Conservation (phyloP, 2,797 vertebrate genomes). For the Syngnathus acus region DNA sequence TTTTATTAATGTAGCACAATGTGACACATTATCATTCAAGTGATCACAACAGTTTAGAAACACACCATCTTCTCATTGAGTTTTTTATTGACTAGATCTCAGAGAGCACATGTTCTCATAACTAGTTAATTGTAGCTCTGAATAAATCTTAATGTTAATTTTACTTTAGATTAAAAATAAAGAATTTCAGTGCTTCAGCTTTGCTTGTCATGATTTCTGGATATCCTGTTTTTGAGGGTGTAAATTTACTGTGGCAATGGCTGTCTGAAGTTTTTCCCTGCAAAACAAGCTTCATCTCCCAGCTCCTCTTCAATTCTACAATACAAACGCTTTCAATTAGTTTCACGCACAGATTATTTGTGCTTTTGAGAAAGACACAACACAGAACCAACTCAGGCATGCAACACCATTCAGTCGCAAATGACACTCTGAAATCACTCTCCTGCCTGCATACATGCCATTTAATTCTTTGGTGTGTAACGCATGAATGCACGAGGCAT, state of each 20-base stretch:
- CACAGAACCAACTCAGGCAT: not conserved
- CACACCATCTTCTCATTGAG: not conserved
- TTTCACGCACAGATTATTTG: not conserved
- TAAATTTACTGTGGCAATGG: constrained; percentile 70
- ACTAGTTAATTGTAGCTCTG: not conserved
- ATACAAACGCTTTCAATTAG: not conserved
- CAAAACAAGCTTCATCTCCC: constrained; percentile 82
- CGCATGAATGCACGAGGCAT: not conserved
- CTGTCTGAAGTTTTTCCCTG: constrained; percentile 90
- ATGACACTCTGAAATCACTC: not conserved
- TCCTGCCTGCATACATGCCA: not conserved
- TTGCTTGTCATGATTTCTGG: not conserved
- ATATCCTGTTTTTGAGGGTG: too few species aligned
- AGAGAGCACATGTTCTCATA: not conserved
- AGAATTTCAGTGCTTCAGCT: not conserved
- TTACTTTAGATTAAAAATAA: not conserved
- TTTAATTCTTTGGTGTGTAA: not conserved
- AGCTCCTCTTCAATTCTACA: constrained; percentile 93
- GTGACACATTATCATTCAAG: not conserved
- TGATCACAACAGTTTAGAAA: not conserved
- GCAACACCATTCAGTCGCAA: not conserved
- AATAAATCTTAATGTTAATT: not conserved
- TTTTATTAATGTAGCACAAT: not conserved
- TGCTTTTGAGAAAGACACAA: not conserved
- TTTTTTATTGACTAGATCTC: constrained; percentile 1